These are phyloP conservation scores for Camelus bactrianus DNA, from an alignment of 2,113 vertebrate genomes.

Conservation along the genomic window DNA sequence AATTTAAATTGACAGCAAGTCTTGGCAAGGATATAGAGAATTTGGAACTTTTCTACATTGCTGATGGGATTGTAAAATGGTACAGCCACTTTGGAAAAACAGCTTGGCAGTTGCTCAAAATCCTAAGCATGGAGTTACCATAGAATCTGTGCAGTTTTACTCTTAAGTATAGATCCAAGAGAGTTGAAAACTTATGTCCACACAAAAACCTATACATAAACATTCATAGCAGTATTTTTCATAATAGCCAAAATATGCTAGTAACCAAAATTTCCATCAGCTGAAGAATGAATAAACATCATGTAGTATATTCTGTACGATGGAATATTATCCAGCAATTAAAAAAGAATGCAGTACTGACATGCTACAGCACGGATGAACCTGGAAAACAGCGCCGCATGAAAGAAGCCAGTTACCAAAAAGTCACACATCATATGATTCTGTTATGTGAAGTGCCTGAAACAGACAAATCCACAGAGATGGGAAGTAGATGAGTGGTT, in stretches of 20 bases:
- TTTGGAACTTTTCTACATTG: neutral
- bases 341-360: neutral
- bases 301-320: neutral
- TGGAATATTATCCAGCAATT: neutral
- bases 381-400: neutral
- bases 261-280: neutral
- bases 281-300: slow-evolving; percentile 7
- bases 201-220: neutral
- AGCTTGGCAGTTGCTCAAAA: neutral
- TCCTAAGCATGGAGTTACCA: neutral
- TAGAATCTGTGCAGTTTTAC: neutral
- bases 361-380: neutral
- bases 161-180: neutral
- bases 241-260: neutral
- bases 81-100: neutral
- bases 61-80: neutral
- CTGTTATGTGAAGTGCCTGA: neutral
- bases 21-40: neutral
- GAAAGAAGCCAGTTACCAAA: neutral
- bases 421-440: neutral
- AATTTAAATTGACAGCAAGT: slow-evolving; percentile 2
- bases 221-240: neutral
- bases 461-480: neutral
- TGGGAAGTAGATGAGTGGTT: neutral
- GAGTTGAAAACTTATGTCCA: neutral